Base-by-base conservation (phyloP, 2,113 vertebrate species). In the Equus quagga region DNA sequence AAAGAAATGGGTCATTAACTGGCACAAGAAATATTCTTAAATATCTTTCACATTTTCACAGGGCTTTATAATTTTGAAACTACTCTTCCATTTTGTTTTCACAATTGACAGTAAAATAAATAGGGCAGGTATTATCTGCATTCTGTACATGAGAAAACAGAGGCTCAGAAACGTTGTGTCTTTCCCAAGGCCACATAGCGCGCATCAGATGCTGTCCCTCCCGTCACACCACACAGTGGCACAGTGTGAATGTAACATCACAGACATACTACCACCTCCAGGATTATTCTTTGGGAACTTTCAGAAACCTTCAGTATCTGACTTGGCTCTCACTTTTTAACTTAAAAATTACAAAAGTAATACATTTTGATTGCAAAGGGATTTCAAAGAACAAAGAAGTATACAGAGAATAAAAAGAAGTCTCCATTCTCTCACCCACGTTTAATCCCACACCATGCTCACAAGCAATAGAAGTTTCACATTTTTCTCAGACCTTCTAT, bases 271-370 rank as follows among this genome's bases (percentile, higher is more conserved):
- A 46, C 79, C 67, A 18, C 17, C 67, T 60, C 26, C 33, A 46
- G 8, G 24, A 62, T 51, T 94, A 17, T 87, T 73, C 51, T 76
- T 24, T 92, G 88, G 92, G 84, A 96, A 96, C 73, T 13, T 96
- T 90, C 58, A 94, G 94, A 97, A 97, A 86, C 49, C 7, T n/a
- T 46, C 51, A 36, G 3, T 8, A 15, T 94, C 51, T 84, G 44
- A 82, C 56, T 79, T 79, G 9, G 18, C 41, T 33, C 33, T 89
- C 46, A 9, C 36, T 94, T 84, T 92, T 83, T 60, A 24, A 69
- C 70, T 88, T 54, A 96, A 88, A 96, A 93, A 82, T 69, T 86
- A 83, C 21, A 93, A 97, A 97, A 97, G 23, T 31, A 92, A 93
- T 75, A 90, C 75, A 92, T 46, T 97, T 95, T 79, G 14, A 86